Percentiles rank a stretch among this genome's conserved stretches.
phyloP scores from a whole-genome alignment of 2,113 vertebrate genomes.

The Cheirogaleus medius region DNA sequence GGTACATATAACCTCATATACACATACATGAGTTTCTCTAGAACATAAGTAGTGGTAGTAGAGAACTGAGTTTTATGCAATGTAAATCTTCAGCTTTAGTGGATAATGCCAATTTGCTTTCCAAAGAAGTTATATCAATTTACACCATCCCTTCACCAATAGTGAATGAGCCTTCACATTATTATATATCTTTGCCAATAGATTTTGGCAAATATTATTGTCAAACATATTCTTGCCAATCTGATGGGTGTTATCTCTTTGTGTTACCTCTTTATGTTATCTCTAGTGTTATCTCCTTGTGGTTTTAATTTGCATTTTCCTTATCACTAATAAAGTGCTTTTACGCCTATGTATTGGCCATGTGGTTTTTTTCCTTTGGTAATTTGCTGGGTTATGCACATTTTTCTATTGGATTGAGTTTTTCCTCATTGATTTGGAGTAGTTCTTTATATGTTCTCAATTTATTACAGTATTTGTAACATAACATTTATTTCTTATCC shows the following conservation, averaged over 20 bases:
- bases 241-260: not conserved
- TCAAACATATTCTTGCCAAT: slow-evolving; percentile 1
- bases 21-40: not conserved
- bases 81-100: not conserved
- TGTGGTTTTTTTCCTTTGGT: not conserved
- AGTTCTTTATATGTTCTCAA: not conserved
- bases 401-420: not conserved
- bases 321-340: slow-evolving; percentile 3
- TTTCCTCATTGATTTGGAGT: not conserved
- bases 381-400: not conserved
- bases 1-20: not conserved
- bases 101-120: not conserved
- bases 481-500: not conserved
- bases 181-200: not conserved
- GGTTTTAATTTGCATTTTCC: slow-evolving; percentile 29
- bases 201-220: not conserved
- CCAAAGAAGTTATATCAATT: not conserved
- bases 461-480: not conserved
- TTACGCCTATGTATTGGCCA: not conserved
- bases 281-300: not conserved
- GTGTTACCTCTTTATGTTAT: not conserved
- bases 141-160: not conserved
- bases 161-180: not conserved
- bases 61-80: not conserved
- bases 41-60: not conserved